These are phyloP conservation scores for Orientallactaga sibirica DNA, from an alignment of 2,797 vertebrate species.

Conservation along the genomic window DNA sequence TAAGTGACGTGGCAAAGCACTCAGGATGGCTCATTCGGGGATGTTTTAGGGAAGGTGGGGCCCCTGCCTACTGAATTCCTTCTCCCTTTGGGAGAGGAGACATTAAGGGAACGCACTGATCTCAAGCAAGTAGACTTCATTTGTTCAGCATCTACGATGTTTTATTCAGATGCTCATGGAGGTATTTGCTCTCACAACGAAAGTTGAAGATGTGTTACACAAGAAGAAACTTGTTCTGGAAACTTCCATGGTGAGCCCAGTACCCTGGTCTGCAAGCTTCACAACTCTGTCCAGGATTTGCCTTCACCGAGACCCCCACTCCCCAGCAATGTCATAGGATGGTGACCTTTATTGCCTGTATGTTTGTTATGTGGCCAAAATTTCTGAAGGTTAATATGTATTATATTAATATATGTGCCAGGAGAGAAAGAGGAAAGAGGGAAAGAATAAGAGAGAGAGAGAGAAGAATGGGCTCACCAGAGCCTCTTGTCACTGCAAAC, in stretches of 20 bases:
- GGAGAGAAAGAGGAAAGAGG: too few relatives aligned
- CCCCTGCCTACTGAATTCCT: background rate
- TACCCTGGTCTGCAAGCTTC: accelerated
- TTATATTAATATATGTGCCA: too few relatives aligned
- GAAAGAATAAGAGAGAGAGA: too few relatives aligned
- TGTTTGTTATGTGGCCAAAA: too few relatives aligned
- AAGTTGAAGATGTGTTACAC: background rate
- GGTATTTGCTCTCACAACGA: accelerated
- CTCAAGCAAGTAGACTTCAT: background rate
- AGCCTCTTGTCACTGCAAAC: too few relatives aligned
- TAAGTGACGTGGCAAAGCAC: background rate
- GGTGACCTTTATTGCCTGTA: too few relatives aligned
- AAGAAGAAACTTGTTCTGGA: background rate
- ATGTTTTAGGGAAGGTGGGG: background rate
- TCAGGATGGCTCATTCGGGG: background rate
- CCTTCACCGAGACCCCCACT: accelerated
- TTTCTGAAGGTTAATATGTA: too few relatives aligned
- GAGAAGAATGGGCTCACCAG: too few relatives aligned
- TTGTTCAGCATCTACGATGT: accelerated
- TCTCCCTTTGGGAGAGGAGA: background rate
- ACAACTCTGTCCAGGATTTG: accelerated
- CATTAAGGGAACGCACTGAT: background rate
- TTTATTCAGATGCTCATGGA: background rate
- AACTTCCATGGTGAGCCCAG: background rate
- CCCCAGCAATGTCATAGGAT: too few relatives aligned